These are phyloP conservation scores for Acrossocheilus wenchowensis DNA, from an alignment of 2,797 vertebrate genomes.

Conservation along the genomic window DNA sequence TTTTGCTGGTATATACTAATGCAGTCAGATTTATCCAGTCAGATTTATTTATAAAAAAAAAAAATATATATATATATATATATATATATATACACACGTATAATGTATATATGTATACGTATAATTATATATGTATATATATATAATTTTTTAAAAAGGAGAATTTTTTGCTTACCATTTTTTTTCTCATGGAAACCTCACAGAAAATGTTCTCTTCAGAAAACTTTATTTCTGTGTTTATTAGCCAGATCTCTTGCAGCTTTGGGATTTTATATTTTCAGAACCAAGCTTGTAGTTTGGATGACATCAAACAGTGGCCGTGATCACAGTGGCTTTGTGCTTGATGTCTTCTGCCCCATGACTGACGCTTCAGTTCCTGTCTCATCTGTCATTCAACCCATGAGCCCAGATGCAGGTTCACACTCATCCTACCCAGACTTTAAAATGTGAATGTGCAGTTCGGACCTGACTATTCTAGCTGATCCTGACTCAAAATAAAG, in stretches of 20 bases:
- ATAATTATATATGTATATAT: too few relatives aligned
- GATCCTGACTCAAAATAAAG: background rate
- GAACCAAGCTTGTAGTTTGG: background rate
- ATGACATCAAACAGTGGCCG: background rate
- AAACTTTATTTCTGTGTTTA: background rate
- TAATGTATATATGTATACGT: too few relatives aligned
- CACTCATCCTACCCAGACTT: background rate
- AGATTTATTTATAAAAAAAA: too few relatives aligned
- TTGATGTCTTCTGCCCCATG: conserved; percentile 52
- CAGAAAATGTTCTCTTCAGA: background rate
- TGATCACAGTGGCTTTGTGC: conserved; percentile 12
- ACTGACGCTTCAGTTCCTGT: conserved; percentile 67
- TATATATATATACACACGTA: too few relatives aligned
- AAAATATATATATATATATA: too few relatives aligned
- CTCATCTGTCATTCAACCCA: conserved; percentile 71
- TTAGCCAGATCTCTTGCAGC: background rate
- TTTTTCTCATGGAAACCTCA: background rate
- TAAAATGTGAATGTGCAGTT: background rate
- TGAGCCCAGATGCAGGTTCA: conserved; percentile 1
- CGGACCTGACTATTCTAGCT: background rate
- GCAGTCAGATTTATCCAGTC: too few relatives aligned
- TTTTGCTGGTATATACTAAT: too few relatives aligned
- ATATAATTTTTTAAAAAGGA: too few relatives aligned
- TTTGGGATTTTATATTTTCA: background rate
- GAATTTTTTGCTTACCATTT: too few relatives aligned